Evolutionary conservation across 1,140 invertebrate species (phyloP), one percentile per base, ranked within the genome.

Genomic region (Drosophila kanapiae): DNA sequence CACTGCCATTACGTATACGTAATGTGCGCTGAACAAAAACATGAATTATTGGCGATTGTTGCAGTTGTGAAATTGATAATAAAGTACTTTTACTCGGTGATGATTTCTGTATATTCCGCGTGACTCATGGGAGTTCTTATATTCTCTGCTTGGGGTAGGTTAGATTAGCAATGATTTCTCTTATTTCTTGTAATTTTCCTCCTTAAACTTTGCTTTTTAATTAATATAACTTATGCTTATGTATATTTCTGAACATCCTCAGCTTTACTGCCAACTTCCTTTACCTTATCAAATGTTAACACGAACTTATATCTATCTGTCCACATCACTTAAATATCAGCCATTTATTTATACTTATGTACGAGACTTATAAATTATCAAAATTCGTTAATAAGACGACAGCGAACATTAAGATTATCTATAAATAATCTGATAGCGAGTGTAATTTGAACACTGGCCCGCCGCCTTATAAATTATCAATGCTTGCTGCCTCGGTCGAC

Each of bases 341-440:
- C 33, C 31, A 64, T 71, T 82, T 68, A 84, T 72, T 77, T 65
- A 45, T 53, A 71, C 68, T 79, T 68, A 23, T 72, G 62, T 54
- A 49, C 33, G 42, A 47, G 54, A 31, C 53, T 87, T 80, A 76
- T 86, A 86, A 76, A 76, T 86, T 87, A 87, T 87, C 76, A 86
- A 70, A 79, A 77, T 68, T 72, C 57, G 49, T 49, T 76, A 82
- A 85, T 70, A 75, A 67, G 75, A 51, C 54, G 71, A 83, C 80
- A 80, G 49, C 51, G 35, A 54, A 74, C 65, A 83, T 88, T 78
- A 88, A 87, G 84, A 87, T 88, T 83, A 87, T 80, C 80, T 60
- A 58, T 61, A 76, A 83, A 76, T 72, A 80, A 72, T 80, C 67
- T 68, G 70, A 60, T 37, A 60, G 3, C 4, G 37, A 43, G 35